Percentiles rank a stretch among this genome's conserved stretches.
Evolutionary conservation across 2,797 vertebrate genomes (phyloP).

Genomic region (Yasuhikotakia modesta): DNA sequence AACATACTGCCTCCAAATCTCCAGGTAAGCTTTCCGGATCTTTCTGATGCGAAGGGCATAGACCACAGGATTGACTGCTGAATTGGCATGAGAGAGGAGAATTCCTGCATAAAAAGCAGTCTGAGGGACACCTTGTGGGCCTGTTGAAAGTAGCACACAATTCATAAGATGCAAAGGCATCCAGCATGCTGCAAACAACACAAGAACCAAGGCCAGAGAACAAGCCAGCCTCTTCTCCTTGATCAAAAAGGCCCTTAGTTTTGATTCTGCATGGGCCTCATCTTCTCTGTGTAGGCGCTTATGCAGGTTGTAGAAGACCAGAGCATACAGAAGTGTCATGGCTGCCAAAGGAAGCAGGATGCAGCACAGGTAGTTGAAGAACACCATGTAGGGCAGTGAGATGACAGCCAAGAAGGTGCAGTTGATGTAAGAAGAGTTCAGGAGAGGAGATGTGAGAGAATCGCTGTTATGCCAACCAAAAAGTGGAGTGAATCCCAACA

Average conservation of each 20-base stretch:
- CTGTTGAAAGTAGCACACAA: constrained; percentile 69
- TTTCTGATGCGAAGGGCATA: constrained; percentile 86
- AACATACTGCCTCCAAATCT: constrained; percentile 70
- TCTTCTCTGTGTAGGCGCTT: constrained; percentile 69
- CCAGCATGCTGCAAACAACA: constrained; percentile 85
- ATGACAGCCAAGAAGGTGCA: constrained; percentile 80
- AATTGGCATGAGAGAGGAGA: constrained; percentile 85
- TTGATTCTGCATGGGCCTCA: background rate
- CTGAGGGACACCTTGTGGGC: constrained; percentile 60
- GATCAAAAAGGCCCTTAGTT: constrained; percentile 71
- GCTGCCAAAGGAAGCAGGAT: constrained; percentile 77
- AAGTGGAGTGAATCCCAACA: constrained; percentile 83
- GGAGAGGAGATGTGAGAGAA: constrained; percentile 5
- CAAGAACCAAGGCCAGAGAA: constrained; percentile 83
- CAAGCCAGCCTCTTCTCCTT: constrained; percentile 82
- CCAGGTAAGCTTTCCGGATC: constrained; percentile 78
- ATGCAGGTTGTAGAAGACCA: constrained; percentile 71
- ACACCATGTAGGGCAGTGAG: constrained; percentile 83
- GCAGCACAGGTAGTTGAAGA: constrained; percentile 81
- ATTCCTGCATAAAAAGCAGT: constrained; percentile 71
- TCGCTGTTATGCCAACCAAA: constrained; percentile 79
- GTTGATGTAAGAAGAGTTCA: background rate
- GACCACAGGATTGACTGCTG: constrained; percentile 87
- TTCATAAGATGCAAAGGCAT: constrained; percentile 87
- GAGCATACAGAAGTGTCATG: constrained; percentile 80